Evolutionary conservation across 2,888 invertebrate species (phyloP).

Genomic region (Cyclophora punctaria): DNA sequence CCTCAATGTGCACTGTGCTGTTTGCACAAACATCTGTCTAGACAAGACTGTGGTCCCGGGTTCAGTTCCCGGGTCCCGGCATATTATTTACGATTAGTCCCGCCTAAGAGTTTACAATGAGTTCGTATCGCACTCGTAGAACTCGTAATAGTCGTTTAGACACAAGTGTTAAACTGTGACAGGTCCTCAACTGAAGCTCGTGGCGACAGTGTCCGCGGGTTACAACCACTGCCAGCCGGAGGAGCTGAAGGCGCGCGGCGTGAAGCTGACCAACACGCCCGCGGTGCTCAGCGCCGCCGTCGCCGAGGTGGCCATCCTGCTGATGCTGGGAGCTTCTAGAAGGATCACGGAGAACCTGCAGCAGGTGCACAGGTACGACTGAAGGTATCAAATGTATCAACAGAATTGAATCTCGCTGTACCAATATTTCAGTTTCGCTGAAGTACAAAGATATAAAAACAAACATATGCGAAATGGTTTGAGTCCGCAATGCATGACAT

Average conservation of each 20-base stretch:
- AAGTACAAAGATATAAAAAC: no score
- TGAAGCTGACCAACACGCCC: conserved; percentile 89
- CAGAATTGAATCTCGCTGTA: no score
- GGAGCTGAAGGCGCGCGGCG: conserved; percentile 82
- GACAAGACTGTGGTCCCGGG: neutral
- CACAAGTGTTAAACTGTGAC: neutral
- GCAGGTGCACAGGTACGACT: conserved; percentile 76
- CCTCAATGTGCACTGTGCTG: no score
- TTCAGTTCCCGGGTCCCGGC: neutral
- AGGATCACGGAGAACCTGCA: conserved; percentile 85
- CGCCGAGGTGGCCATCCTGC: conserved; percentile 86
- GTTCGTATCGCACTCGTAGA: no score
- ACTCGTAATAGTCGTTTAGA: no score
- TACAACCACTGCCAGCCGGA: conserved; percentile 88
- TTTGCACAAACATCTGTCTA: neutral
- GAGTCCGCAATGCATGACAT: no score
- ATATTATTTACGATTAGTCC: neutral
- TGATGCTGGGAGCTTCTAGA: conserved; percentile 84
- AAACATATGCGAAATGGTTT: no score
- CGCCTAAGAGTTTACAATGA: no score
- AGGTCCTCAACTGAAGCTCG: conserved; percentile 83
- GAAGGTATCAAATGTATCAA: no score
- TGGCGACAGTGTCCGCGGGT: conserved; percentile 91
- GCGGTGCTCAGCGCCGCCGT: conserved; percentile 84
- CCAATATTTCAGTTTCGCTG: no score